These are phyloP conservation scores for Speoplatyrhinus poulsoni DNA, from an alignment of 2,113 vertebrate species.

Conservation along the genomic window DNA sequence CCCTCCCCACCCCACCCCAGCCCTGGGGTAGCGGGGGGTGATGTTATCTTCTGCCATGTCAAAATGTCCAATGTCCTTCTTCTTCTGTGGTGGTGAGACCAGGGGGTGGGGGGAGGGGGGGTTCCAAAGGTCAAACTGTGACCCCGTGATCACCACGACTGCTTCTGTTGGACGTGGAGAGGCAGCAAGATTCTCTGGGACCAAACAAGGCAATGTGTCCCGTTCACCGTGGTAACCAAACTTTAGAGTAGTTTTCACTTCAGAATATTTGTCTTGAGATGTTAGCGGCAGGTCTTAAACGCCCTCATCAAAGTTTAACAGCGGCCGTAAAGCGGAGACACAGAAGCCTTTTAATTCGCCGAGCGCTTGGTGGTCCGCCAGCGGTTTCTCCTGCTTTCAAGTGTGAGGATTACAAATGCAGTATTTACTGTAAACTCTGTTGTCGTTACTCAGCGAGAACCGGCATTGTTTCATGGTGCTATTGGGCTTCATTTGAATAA, in stretches of 20 bases:
- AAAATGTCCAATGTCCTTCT: not conserved
- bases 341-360: constrained; percentile 21
- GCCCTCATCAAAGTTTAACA: constrained; percentile 40
- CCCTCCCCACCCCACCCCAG: constrained; percentile 43
- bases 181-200: not conserved
- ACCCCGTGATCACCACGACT: no score
- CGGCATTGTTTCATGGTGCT: constrained; percentile 63
- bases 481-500: constrained; percentile 71
- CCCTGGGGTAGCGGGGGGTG: no score
- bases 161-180: not conserved
- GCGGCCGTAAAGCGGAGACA: constrained; percentile 34
- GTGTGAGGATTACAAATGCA: constrained; percentile 46
- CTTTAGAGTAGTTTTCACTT: constrained; percentile 42
- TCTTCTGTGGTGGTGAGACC: constrained; percentile 18
- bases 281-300: constrained; percentile 18
- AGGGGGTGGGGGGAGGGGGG: not conserved
- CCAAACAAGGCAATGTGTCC: constrained; percentile 12
- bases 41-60: no score
- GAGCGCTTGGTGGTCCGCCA: constrained; percentile 13
- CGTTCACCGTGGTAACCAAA: constrained; percentile 43
- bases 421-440: constrained; percentile 52
- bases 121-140: no score
- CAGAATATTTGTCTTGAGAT: constrained; percentile 29
- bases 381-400: constrained; percentile 15
- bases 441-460: constrained; percentile 48